Evolutionary conservation across 2,888 invertebrate species (phyloP).

Genomic region (Drosophila dives): DNA sequence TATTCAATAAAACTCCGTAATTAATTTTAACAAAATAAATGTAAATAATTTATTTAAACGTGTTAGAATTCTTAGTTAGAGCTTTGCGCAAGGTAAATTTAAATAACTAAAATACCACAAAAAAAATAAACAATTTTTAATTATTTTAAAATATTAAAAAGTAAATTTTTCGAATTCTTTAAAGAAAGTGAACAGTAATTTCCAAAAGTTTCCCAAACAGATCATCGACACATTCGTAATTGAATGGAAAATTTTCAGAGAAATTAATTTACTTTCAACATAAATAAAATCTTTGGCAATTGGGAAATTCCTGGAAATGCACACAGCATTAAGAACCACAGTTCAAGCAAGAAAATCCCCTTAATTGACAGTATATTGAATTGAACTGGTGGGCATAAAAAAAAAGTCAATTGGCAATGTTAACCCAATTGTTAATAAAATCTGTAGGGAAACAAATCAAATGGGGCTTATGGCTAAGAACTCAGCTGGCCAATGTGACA

Average conservation of each 20-base stretch:
- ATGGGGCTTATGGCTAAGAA: not conserved
- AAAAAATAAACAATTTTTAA: not conserved
- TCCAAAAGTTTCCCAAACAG: not conserved
- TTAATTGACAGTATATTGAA: constrained; percentile 17
- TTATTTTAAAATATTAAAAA: not conserved
- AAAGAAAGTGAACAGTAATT: not conserved
- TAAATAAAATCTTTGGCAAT: not conserved
- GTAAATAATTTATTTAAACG: accelerated
- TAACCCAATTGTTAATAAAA: not conserved
- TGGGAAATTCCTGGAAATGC: not conserved
- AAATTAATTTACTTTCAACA: not conserved
- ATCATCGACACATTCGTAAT: not conserved
- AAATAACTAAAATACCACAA: not conserved
- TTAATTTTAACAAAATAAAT: not conserved
- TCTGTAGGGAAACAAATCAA: not conserved
- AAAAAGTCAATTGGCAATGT: constrained; percentile 17
- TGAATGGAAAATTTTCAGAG: not conserved
- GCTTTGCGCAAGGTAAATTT: not conserved
- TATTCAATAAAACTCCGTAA: not conserved
- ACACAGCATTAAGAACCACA: not conserved
- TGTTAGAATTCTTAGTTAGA: not conserved
- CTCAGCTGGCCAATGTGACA: constrained; percentile 12
- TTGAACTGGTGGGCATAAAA: constrained; percentile 33
- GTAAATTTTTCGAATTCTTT: not conserved
- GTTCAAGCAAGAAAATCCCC: not conserved